Base-by-base conservation (phyloP, 2,797 vertebrate genomes). In the Rhynchonycteris naso region DNA sequence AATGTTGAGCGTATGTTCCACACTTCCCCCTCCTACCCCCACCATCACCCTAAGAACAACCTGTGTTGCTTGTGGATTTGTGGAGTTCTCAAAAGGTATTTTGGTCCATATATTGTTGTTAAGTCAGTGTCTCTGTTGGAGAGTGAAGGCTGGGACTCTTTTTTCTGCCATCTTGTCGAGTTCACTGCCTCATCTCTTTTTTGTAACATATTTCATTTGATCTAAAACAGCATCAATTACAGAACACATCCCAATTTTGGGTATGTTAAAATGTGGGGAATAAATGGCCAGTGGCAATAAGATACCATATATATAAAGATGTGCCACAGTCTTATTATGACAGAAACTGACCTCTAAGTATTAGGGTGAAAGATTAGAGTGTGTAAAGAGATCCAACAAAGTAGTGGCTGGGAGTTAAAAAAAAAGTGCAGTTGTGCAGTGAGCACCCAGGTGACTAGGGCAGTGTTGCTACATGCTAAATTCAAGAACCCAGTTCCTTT, bases 141-240 rank as follows among this genome's bases (percentile, higher is more conserved):
- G 28, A 93, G 24, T 26, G 21, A 71, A 12, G 61, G 54, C 52
- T 83, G 19, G 33, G 22, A 76, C 11, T 72, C 88, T 24, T 8
- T 88, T 11, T 35, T 59, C 19, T 4, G 28, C 38, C 38, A 75
- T 86, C 84, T 81, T 82, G 24, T 33, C 47, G 66, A 96, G 13
- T 38, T 78, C 58, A 80, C 58, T 59, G 68, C 28, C 35, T 95
- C n/a, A 7, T 66, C 12, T 93, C 47, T 81, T 75, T 81, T 54
- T 87, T 66, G 26, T 68, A 88, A 71, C 28, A 54, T 59, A 68
- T 80, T 71, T 91, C 14, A 56, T 43, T 89, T 65, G 35, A 58
- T 89, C 52, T 93, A 94, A 93, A 93, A 63, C 11, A 79, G 26
- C 24, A 82, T 83, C 59, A 82, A 61, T 71, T 76, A 24, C 52